These are phyloP conservation scores for Eospalax fontanierii DNA, from an alignment of 2,797 vertebrate species.

Conservation along the genomic window DNA sequence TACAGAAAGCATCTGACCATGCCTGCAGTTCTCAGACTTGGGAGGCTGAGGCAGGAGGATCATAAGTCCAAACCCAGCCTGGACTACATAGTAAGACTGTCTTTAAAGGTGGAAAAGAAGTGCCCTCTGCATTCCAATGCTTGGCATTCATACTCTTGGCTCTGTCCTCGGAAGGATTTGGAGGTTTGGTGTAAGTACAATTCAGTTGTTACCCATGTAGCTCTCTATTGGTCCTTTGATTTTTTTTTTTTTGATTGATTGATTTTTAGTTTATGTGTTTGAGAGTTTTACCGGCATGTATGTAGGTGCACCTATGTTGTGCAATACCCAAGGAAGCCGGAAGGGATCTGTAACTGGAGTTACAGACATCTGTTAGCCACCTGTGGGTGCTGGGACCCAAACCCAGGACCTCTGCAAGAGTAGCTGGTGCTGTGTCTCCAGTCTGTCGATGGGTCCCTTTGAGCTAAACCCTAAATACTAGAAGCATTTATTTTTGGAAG, in stretches of 20 bases:
- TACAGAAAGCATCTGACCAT: neutral
- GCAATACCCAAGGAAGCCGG: no score
- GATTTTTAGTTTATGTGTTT: no score
- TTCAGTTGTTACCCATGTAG: neutral
- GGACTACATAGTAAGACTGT: neutral
- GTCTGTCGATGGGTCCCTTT: neutral
- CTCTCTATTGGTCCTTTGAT: neutral
- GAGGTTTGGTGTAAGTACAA: accelerated
- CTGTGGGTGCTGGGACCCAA: no score
- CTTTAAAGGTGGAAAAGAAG: neutral
- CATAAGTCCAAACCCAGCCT: neutral
- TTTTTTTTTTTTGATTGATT: no score
- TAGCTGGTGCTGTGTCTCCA: no score
- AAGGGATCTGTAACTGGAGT: no score
- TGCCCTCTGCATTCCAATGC: neutral
- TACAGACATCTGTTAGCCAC: no score
- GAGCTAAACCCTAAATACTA: neutral
- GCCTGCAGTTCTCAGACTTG: no score
- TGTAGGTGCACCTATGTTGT: no score
- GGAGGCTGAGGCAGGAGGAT: neutral
- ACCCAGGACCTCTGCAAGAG: no score
- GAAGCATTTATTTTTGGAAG: neutral
- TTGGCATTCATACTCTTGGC: accelerated
- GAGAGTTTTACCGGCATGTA: no score
- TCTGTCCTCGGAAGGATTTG: accelerated